These are phyloP conservation scores for Amyelois transitella DNA, from an alignment of 1,140 invertebrate genomes.

Conservation along the genomic window DNA sequence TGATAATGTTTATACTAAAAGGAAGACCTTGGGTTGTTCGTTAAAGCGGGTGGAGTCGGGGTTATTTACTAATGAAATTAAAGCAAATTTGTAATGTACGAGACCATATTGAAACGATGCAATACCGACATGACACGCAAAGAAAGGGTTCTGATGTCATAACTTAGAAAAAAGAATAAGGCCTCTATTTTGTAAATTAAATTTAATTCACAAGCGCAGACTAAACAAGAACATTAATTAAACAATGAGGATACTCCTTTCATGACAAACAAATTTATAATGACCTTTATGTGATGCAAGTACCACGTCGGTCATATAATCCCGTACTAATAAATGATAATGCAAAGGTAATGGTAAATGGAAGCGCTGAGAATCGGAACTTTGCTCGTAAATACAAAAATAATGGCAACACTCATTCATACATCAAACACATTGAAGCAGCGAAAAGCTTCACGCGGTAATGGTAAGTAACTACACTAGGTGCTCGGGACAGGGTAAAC, in stretches of 20 bases:
- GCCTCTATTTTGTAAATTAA: too few species aligned
- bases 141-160: too few species aligned
- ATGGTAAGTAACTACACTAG: constrained; percentile 30
- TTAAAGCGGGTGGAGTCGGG: background rate
- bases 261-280: too few species aligned
- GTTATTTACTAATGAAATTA: constrained; percentile 15
- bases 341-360: constrained; percentile 9
- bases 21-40: constrained; percentile 32
- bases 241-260: too few species aligned
- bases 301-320: too few species aligned
- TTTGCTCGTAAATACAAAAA: background rate
- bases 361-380: constrained; percentile 2
- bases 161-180: too few species aligned
- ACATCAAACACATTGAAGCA: constrained; percentile 10
- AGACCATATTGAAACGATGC: too few species aligned
- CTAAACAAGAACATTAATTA: too few species aligned
- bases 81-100: background rate
- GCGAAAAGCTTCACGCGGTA: background rate
- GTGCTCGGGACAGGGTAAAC: constrained; percentile 46
- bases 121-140: too few species aligned
- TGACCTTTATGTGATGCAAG: too few species aligned
- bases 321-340: constrained; percentile 22
- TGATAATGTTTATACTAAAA: constrained; percentile 18
- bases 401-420: constrained; percentile 10
- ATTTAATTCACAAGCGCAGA: too few species aligned